Percentiles rank a stretch among this genome's conserved stretches.
These are phyloP conservation scores for Condylura cristata DNA, from an alignment of 2,113 vertebrate genomes.

Conservation along the genomic window DNA sequence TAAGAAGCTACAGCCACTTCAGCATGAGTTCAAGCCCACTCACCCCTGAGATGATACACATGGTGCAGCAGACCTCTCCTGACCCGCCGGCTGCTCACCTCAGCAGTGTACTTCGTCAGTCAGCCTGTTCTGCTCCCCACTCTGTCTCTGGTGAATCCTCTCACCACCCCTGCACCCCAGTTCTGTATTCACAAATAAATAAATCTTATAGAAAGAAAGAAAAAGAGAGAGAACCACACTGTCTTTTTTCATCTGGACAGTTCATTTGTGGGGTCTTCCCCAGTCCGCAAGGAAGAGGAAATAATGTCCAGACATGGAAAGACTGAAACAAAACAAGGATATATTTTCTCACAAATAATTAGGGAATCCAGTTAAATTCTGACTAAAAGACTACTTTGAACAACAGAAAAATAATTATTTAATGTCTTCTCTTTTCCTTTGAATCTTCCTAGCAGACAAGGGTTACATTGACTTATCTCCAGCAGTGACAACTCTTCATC, in stretches of 20 bases:
- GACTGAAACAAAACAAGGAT: constrained; percentile 26
- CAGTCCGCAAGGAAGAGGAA: not conserved
- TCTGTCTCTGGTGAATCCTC: no score
- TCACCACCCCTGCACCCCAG: no score
- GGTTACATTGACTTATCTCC: not conserved
- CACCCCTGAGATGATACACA: no score
- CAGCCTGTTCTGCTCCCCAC: no score
- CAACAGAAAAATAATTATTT: not conserved
- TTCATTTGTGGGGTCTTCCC: constrained; percentile 22
- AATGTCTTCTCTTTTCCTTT: not conserved
- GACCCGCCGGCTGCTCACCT: no score
- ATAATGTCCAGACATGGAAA: not conserved
- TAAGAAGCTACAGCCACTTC: no score
- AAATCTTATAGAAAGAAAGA: no score
- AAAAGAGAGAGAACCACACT: no score
- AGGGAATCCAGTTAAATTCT: not conserved
- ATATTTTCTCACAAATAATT: not conserved
- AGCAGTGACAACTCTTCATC: not conserved
- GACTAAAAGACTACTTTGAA: not conserved
- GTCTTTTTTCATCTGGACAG: constrained; percentile 21
- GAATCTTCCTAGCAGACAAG: not conserved
- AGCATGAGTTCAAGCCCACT: no score
- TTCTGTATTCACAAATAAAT: no score
- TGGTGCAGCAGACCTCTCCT: no score
- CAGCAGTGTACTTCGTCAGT: no score